A percentile compares a stretch with the other conserved stretches of the same genome.
These are phyloP conservation scores for Novumbra hubbsi DNA, from an alignment of 2,797 vertebrate genomes.

Conservation along the genomic window DNA sequence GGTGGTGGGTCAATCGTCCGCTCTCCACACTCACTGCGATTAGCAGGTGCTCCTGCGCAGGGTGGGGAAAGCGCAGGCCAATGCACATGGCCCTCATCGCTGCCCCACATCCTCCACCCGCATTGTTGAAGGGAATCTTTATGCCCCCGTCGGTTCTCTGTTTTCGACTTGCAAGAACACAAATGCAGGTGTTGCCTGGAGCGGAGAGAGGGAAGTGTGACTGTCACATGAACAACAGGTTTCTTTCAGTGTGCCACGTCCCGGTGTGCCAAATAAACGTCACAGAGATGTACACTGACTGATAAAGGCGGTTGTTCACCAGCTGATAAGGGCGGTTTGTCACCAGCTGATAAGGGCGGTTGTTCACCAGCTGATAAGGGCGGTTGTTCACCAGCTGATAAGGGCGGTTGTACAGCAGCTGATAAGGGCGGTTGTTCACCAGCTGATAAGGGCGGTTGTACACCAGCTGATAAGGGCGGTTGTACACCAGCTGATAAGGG, in stretches of 20 bases:
- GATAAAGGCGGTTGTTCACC: no score
- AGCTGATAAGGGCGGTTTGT: no score
- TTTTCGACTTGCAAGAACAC: constrained; percentile 15
- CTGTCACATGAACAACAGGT: background rate
- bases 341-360: no score
- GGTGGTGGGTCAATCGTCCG: constrained; percentile 82
- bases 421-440: no score
- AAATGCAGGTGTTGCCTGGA: constrained; percentile 46
- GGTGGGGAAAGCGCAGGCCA: constrained; percentile 71
- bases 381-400: no score
- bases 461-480: no score
- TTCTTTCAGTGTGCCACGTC: background rate
- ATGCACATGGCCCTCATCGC: constrained; percentile 84
- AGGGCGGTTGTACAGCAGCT: no score
- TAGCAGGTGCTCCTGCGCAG: constrained; percentile 60
- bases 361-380: no score
- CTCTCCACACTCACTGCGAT: constrained; percentile 78
- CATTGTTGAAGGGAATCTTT: constrained; percentile 63
- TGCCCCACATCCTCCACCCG: constrained; percentile 74
- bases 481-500: no score
- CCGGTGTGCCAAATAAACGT: background rate
- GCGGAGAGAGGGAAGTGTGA: background rate
- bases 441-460: no score
- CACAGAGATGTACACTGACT: no score
- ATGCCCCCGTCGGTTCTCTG: constrained; percentile 38